phyloP scores from a whole-genome alignment of 1,140 invertebrate genomes.

The Drosophila kanapiae region DNA sequence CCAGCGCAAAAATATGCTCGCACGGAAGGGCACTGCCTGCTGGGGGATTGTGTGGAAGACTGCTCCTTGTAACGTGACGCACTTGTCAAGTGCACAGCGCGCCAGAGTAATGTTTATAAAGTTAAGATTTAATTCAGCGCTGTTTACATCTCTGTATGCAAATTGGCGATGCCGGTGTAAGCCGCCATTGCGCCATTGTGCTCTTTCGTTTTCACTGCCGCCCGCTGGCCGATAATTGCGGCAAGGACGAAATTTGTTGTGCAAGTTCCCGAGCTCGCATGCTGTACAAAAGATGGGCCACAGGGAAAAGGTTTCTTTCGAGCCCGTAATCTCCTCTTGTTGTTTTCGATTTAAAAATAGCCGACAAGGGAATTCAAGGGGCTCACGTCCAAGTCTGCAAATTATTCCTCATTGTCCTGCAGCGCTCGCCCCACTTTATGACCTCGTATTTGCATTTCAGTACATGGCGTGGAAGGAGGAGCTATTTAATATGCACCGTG shows the following conservation, averaged over 20 bases:
- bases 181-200: neutral
- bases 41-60: neutral
- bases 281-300: neutral
- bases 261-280: neutral
- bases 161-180: neutral
- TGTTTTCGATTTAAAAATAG: neutral
- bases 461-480: neutral
- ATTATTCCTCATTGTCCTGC: conserved; percentile 8
- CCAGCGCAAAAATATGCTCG: conserved; percentile 10
- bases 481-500: conserved; percentile 23
- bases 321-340: neutral
- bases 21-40: neutral
- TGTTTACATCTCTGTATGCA: conserved; percentile 11
- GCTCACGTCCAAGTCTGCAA: conserved; percentile 1
- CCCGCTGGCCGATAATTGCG: conserved; percentile 2
- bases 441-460: conserved; percentile 3
- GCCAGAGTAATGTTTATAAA: conserved; percentile 15
- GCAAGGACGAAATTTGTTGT: neutral
- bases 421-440: neutral
- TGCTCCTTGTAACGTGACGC: neutral
- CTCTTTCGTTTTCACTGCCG: neutral
- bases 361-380: neutral
- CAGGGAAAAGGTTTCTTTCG: no score
- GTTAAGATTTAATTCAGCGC: conserved; percentile 6
- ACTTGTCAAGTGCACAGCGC: conserved; percentile 14